Base-by-base conservation (phyloP, 2,888 invertebrate species). In the Lasiommata megera region DNA sequence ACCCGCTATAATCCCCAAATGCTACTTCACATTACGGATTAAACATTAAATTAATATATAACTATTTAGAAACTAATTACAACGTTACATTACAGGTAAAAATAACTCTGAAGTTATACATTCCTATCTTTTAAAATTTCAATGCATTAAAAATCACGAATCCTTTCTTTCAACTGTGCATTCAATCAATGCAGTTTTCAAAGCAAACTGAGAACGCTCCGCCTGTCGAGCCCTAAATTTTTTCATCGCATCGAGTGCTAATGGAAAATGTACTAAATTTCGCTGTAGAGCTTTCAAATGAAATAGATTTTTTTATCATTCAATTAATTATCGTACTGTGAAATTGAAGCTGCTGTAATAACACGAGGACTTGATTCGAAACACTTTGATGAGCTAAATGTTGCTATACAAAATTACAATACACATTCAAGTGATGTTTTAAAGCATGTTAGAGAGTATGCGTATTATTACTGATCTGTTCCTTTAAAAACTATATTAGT, bases 131-230 rank as follows among this genome's bases (percentile, higher is more conserved):
- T 14, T 44, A 14, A 44, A 7, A 44, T 29, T 44, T 44, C 29
- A 11, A 9, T 29, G 44, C 29, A 44, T 44, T 9, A 14, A 29
- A 44, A 16, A 29, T 44, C 29, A 14, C 12, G 11, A 43, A 8
- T 44, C 14, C 44, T 31, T 46, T 46, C 46, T 46, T 46, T 46
- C 46, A 46, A 31, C 16, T 31, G 29, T 31, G 14, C 46, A 46
- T 46, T 46, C 46, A 46, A 46, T 31, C 46, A 46, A 46, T 46
- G 31, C 16, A 46, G 46, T 46, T 46, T 46, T 46, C 46, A 46
- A 29, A 31, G 31, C 46, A 16, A 31, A 17, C 31, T 31, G 46
- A 31, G 29, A 46, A 11, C 46, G 6, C 46, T 31, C 11, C 6
- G 31, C 16, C 7, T 31, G 6, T 46, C 31, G 16, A 11, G 46